Evolutionary conservation across 2,888 invertebrate species (phyloP).

Genomic region (Subacronicta megacephala): DNA sequence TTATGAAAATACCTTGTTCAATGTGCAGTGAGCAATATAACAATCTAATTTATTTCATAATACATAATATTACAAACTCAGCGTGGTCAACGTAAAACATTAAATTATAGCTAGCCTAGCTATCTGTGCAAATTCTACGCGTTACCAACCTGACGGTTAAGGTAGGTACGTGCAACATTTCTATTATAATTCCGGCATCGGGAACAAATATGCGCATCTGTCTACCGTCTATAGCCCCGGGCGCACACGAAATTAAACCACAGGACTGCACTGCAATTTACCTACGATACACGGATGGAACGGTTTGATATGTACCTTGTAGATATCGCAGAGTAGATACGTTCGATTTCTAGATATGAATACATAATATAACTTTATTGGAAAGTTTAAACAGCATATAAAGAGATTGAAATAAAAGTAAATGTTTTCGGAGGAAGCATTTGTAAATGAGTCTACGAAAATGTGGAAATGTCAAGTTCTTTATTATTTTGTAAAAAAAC

Average conservation of each 20-base stretch:
- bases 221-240: constrained; percentile 51
- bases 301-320: constrained; percentile 40
- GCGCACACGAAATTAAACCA: constrained; percentile 61
- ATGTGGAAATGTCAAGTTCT: too few relatives aligned
- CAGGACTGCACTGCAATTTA: constrained; percentile 58
- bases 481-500: too few relatives aligned
- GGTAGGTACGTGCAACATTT: constrained; percentile 36
- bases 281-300: constrained; percentile 36
- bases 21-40: too few relatives aligned
- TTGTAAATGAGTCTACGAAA: too few relatives aligned
- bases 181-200: constrained; percentile 49
- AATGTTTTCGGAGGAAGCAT: too few relatives aligned
- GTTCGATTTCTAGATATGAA: constrained; percentile 1
- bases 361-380: too few relatives aligned
- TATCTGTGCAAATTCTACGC: constrained; percentile 19
- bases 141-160: constrained; percentile 27
- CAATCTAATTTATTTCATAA: neutral
- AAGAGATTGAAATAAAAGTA: too few relatives aligned
- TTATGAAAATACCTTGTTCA: too few relatives aligned
- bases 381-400: too few relatives aligned
- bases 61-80: neutral
- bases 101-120: constrained; percentile 16
- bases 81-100: constrained; percentile 5
- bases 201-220: constrained; percentile 47
- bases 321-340: constrained; percentile 2